A percentile compares a stretch with the other conserved stretches of the same genome.
These are phyloP conservation scores for Machaerirhynchus nigripectus DNA, from an alignment of 2,113 vertebrate species.

Conservation along the genomic window DNA sequence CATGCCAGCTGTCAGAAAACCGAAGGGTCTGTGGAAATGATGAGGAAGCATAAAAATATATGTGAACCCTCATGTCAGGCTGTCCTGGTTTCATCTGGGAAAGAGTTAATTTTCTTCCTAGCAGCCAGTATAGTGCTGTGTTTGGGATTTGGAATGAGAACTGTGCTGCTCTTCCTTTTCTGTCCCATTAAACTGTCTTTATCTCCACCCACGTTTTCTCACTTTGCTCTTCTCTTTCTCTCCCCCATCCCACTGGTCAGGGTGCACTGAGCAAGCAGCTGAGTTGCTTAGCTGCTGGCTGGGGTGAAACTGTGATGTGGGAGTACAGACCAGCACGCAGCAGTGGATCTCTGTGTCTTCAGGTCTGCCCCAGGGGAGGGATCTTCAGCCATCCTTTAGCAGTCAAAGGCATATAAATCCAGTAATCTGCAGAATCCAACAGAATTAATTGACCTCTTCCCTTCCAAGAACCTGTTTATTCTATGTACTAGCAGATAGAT, in stretches of 20 bases:
- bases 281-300: neutral
- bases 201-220: neutral
- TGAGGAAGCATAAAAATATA: neutral
- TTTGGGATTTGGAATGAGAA: neutral
- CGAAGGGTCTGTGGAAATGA: neutral
- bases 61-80: neutral
- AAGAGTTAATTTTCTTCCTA: neutral
- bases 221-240: neutral
- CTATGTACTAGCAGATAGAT: neutral
- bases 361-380: neutral
- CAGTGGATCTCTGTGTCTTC: neutral
- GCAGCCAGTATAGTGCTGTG: neutral
- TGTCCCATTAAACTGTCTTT: neutral
- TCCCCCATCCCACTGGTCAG: neutral
- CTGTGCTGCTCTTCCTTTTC: neutral
- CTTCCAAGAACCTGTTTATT: neutral
- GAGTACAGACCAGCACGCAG: neutral
- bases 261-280: neutral
- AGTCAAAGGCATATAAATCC: neutral
- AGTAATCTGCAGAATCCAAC: neutral
- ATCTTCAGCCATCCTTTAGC: neutral
- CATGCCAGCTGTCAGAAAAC: neutral
- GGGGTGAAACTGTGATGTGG: neutral
- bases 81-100: neutral
- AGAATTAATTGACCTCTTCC: neutral